A percentile compares a stretch with the other conserved stretches of the same genome.
phyloP scores from a whole-genome alignment of 2,888 invertebrate species.

The Phorcus lineatus region DNA sequence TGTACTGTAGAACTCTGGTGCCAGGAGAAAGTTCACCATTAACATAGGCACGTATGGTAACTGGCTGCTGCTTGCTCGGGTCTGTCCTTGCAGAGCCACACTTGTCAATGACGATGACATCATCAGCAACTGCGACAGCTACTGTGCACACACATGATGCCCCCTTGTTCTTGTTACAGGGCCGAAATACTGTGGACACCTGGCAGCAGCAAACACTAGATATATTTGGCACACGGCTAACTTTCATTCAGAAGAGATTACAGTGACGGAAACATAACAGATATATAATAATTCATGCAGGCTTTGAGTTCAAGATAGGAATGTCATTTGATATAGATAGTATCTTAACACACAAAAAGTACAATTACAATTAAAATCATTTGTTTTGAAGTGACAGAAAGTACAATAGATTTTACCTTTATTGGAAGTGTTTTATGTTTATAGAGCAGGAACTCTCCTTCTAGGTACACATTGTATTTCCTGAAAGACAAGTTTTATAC shows the following conservation, averaged over 20 bases:
- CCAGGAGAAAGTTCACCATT: constrained; percentile 48
- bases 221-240: not conserved
- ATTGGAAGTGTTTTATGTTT: constrained; percentile 46
- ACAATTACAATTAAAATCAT: too few species aligned
- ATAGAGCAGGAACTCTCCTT: constrained; percentile 51
- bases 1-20: constrained; percentile 34
- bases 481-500: constrained; percentile 36
- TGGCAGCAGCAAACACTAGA: not conserved
- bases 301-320: not conserved
- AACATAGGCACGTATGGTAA: constrained; percentile 31
- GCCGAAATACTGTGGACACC: not conserved
- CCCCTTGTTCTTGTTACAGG: not conserved
- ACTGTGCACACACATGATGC: constrained; percentile 56
- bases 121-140: constrained; percentile 45
- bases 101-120: constrained; percentile 48
- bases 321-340: not conserved
- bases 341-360: not conserved
- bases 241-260: not conserved
- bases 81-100: constrained; percentile 35
- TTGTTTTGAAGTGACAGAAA: too few species aligned
- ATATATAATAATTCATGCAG: not conserved
- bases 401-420: constrained; percentile 44
- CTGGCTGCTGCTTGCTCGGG: constrained; percentile 13
- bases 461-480: constrained; percentile 45
- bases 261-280: not conserved